Evolutionary conservation across 2,888 invertebrate genomes (phyloP).

Genomic region (Alentia gelatinosa): DNA sequence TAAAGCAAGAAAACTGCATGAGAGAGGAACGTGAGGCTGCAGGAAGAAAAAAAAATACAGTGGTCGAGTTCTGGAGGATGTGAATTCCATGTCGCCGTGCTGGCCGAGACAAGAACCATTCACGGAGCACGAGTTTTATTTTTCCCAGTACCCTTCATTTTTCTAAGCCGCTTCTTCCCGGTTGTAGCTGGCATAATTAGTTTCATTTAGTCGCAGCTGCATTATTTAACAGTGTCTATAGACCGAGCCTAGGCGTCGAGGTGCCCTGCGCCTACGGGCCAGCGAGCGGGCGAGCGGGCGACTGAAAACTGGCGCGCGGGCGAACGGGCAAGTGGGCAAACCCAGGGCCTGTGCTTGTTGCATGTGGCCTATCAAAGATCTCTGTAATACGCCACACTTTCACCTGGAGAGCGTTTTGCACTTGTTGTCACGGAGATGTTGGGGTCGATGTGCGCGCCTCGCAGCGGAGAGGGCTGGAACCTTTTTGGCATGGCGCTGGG

Average conservation of each 20-base stretch:
- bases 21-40: not conserved
- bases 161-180: not conserved
- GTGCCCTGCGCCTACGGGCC: not conserved
- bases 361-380: constrained; percentile 31
- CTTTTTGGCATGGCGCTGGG: not conserved
- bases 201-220: not conserved
- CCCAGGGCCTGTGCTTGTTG: not conserved
- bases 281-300: not conserved
- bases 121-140: not conserved
- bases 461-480: not conserved
- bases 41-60: not conserved
- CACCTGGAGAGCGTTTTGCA: not conserved
- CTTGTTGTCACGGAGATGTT: constrained; percentile 3
- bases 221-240: not conserved
- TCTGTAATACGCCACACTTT: not conserved
- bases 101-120: not conserved
- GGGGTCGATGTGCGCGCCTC: not conserved
- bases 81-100: not conserved
- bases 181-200: constrained; percentile 3
- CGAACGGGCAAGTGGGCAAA: not conserved
- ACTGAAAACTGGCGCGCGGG: not conserved
- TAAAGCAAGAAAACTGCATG: constrained; percentile 2
- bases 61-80: not conserved
- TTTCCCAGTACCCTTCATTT: not conserved
- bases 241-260: not conserved